Evolutionary conservation across 2,888 invertebrate species (phyloP).

Genomic region (Pomacea canaliculata): DNA sequence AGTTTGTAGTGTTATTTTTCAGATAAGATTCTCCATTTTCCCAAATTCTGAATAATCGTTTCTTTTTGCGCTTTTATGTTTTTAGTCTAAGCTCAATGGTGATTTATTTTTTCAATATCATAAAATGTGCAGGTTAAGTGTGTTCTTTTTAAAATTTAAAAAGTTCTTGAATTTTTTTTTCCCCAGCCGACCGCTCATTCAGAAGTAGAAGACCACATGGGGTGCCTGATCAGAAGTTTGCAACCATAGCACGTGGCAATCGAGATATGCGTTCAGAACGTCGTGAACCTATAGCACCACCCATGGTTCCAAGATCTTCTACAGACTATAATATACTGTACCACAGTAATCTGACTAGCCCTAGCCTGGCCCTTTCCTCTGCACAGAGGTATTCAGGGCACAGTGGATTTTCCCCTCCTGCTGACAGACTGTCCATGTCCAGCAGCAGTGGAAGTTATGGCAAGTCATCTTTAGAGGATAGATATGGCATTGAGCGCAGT

Average conservation of each 20-base stretch:
- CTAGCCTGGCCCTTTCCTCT: neutral
- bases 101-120: no score
- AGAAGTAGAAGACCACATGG: conserved; percentile 13
- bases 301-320: conserved; percentile 30
- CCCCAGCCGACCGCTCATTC: conserved; percentile 6
- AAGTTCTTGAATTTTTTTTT: no score
- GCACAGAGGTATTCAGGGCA: conserved; percentile 1
- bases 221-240: conserved; percentile 21
- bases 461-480: neutral
- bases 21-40: no score
- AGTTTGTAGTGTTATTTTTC: no score
- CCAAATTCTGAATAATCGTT: no score
- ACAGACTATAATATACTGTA: conserved; percentile 34
- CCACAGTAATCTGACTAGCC: conserved; percentile 7
- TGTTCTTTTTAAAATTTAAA: no score
- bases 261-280: conserved; percentile 19
- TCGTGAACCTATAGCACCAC: conserved; percentile 9
- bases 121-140: no score
- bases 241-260: conserved; percentile 26
- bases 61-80: no score
- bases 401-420: conserved; percentile 16
- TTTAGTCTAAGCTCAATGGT: no score
- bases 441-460: conserved; percentile 7
- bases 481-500: neutral
- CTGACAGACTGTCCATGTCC: conserved; percentile 8